Percentiles rank a stretch among this genome's conserved stretches.
These are phyloP conservation scores for Echinops telfairi DNA, from an alignment of 2,113 vertebrate genomes.

Conservation along the genomic window DNA sequence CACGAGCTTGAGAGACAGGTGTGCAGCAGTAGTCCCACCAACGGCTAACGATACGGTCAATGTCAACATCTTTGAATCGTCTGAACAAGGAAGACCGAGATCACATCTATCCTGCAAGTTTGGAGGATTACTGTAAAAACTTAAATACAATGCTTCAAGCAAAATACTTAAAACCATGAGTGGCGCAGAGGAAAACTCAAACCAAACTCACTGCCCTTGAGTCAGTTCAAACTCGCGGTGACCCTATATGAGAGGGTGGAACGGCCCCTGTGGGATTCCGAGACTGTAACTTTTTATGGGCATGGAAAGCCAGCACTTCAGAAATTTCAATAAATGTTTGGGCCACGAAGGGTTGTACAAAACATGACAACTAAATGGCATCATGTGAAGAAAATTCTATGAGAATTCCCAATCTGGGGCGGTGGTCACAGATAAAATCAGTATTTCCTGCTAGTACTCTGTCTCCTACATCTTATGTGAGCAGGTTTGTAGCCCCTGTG, in stretches of 20 bases:
- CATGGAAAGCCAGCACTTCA: neutral
- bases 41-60: neutral
- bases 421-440: neutral
- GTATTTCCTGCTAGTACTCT: neutral
- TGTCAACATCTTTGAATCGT: neutral
- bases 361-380: slow-evolving; percentile 20
- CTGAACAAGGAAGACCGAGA: neutral
- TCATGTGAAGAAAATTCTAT: neutral
- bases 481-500: neutral
- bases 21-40: neutral
- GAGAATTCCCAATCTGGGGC: neutral
- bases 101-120: neutral
- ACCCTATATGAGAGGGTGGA: no score
- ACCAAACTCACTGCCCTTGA: no score
- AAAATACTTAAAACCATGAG: neutral
- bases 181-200: no score
- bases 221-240: no score
- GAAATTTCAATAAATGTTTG: neutral
- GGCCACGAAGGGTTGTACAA: neutral
- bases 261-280: no score
- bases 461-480: neutral
- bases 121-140: neutral
- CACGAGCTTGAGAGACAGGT: neutral
- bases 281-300: no score
- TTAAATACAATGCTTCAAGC: neutral